Evolutionary conservation across 2,888 invertebrate genomes (phyloP), one percentile per base, ranked within the genome.

Genomic region (Automeris io): DNA sequence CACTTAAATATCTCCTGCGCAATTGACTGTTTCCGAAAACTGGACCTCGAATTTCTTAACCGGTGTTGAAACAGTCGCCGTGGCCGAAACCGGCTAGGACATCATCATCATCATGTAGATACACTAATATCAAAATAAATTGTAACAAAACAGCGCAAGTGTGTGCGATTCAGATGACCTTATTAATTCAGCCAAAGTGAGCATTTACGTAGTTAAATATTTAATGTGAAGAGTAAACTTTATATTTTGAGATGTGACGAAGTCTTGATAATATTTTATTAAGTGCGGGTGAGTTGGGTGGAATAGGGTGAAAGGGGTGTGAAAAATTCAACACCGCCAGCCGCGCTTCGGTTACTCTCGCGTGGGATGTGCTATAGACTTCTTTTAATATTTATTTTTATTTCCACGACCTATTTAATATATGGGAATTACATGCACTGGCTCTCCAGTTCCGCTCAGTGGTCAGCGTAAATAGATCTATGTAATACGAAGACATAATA

Each of bases 231-330:
- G 49, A 49, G 40, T 51, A 44, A 50, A 54, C 40, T 51, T 47
- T 53, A 45, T 59, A 58, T 54, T 58, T 69, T 64, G 68, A 71
- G 59, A 75, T 74, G 78, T 76, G 79, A 75, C 75, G 75, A 79
- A 75, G 76, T 73, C 69, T 70, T 54, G 47, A 51, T 74, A 59
- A 79, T 80, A 72, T 77, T 75, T 79, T 81, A 81, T 81, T 74
- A 74, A 80, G 62, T 57, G 53, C 51, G 49, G 61, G 64, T 59
- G 47, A 57, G 54, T 39, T 44, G 46, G 49, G 42, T 52, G 52
- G 51, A 52, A 59, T 43, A 54, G 45, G 57, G 45, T 47, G 42
- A 52, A 49, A 51, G 56, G 57, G 61, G 66, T 66, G 70, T 78
- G 74, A 75, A 79, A 79, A 76, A 79, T 78, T 78, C 71, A 77